phyloP scores from a whole-genome alignment of 2,888 invertebrate genomes.

The Polyommatus iphigenia region DNA sequence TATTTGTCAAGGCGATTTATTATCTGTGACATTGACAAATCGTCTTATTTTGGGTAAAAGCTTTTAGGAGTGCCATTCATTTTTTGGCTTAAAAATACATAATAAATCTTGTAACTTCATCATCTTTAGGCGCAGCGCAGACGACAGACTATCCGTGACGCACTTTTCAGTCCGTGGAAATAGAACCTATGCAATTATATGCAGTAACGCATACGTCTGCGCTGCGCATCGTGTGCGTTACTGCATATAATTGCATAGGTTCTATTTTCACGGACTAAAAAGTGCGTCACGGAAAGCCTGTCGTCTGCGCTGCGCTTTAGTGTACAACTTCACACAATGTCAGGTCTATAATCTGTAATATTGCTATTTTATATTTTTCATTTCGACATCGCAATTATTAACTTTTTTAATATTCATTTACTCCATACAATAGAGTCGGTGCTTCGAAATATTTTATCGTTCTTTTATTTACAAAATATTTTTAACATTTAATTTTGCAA shows the following conservation, averaged over 20 bases:
- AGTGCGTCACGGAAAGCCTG: too few relatives aligned
- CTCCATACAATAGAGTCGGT: background rate
- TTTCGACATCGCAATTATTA: background rate
- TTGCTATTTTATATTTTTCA: background rate
- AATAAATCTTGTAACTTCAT: conserved; percentile 15
- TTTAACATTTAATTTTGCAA: background rate
- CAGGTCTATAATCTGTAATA: background rate
- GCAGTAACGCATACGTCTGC: too few relatives aligned
- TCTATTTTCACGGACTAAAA: too few relatives aligned
- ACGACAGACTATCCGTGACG: too few relatives aligned
- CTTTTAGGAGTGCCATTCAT: conserved; percentile 4
- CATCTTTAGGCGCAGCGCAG: too few relatives aligned
- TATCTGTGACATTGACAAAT: conserved; percentile 22
- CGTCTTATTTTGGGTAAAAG: conserved; percentile 17
- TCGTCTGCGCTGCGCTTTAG: too few relatives aligned
- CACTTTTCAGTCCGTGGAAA: too few relatives aligned
- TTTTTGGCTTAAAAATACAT: conserved; percentile 19
- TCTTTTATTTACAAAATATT: too few relatives aligned
- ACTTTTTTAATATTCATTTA: background rate
- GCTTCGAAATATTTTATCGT: background rate
- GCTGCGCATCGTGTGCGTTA: too few relatives aligned
- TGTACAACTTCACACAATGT: background rate
- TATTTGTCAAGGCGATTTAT: conserved; percentile 41
- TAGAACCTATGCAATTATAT: too few relatives aligned
- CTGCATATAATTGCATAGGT: too few relatives aligned